A percentile compares a stretch with the other conserved stretches of the same genome.
Conservation (phyloP, 2,113 vertebrate species). For the Rattus rattus region DNA sequence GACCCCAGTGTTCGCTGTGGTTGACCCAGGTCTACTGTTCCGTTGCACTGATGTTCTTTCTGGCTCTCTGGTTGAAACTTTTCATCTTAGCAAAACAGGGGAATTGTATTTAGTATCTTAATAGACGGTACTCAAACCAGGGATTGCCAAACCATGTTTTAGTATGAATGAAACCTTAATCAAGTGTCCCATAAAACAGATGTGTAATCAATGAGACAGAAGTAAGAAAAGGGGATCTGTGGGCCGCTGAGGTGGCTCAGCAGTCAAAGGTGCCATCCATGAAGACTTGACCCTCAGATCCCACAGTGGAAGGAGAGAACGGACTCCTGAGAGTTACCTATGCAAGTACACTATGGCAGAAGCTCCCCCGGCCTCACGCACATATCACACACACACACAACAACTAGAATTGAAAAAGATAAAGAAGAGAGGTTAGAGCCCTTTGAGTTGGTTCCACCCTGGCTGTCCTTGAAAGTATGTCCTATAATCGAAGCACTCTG, state of each 20-base stretch:
- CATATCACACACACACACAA: too few species aligned
- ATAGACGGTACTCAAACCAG: not conserved
- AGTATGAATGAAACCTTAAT: not conserved
- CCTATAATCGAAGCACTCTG: not conserved
- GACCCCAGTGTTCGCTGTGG: not conserved
- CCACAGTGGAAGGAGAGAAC: not conserved
- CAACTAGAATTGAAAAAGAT: not conserved
- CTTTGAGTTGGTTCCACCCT: not conserved
- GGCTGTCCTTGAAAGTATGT: not conserved
- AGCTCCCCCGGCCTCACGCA: not conserved
- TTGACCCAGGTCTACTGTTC: not conserved
- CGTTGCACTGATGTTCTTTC: not conserved
- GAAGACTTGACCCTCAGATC: not conserved
- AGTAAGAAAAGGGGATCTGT: not conserved
- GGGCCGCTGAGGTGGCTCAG: not conserved
- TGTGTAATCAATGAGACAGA: not conserved
- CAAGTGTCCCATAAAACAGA: not conserved
- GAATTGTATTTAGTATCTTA: not conserved
- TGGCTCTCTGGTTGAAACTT: not conserved
- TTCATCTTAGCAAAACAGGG: not conserved
- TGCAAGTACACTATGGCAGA: not conserved
- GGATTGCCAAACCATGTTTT: not conserved
- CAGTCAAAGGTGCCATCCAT: not conserved
- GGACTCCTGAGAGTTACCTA: not conserved
- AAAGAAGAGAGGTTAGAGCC: not conserved